Evolutionary conservation across 2,888 invertebrate species (phyloP), one percentile per base, ranked within the genome.

Genomic region (Spisula subtruncata): DNA sequence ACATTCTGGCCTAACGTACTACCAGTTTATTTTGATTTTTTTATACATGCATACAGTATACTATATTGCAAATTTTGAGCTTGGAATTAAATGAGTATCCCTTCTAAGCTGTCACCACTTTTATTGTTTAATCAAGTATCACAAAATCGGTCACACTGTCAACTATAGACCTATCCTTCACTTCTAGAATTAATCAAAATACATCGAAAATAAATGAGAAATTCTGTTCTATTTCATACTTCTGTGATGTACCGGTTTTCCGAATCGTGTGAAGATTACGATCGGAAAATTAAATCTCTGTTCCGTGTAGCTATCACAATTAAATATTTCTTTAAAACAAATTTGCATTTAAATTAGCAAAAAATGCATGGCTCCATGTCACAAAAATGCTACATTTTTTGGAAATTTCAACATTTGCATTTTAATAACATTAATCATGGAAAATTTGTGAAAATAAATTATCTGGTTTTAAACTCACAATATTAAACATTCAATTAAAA

Each of bases 331-430:
- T 25, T 66, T 66, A n/a, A n/a, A 5, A 25, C 25, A 25, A 66
- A 66, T 66, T 66, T 66, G 25, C 60, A 66, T 66, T 25, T 66
- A 66, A 66, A 66, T 66, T 12, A 66, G n/a, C 25, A 66, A 66
- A 10, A n/a, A 25, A 66, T n/a, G 8, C 20, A 66, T 5, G 0
- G 5, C n/a, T 66, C 60, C 4, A 10, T 12, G 25, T 25, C n/a
- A 66, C n/a, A 66, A 66, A 66, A 60, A 4, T 12, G 56, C 56
- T 16, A 56, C 20, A 16, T 16, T 16, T 16, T 16, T 4, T 1
- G 20, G n/a, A n/a, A 18, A 20, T 20, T 60, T 18, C 20, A 60
- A 25, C 25, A 66, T 25, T 66, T 66, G 60, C 60, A n/a, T 66
- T 66, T 60, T 66, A 66, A 25, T 66, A n/a, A 8, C 60, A 66